Evolutionary conservation across 2,888 invertebrate genomes (phyloP).

Genomic region (Troides aeacus): DNA sequence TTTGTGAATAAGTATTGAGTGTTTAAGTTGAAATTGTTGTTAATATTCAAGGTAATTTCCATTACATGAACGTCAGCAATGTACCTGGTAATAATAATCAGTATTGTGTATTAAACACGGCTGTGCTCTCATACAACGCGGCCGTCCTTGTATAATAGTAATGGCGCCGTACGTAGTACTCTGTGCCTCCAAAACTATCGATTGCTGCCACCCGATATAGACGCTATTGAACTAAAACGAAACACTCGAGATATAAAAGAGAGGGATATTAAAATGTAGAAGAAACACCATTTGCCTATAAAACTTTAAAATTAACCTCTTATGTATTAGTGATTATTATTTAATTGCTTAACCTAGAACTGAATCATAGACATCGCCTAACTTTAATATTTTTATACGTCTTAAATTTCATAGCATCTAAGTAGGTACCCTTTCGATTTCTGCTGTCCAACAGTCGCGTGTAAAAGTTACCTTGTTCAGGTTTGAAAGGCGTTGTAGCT

Average conservation of each 20-base stretch:
- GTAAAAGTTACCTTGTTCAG: no score
- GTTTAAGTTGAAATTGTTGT: no score
- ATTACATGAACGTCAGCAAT: background rate
- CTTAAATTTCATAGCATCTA: no score
- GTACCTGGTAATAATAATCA: slow-evolving; percentile 3
- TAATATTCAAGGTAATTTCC: background rate
- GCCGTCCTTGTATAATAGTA: slow-evolving; percentile 17
- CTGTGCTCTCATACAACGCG: slow-evolving; percentile 8
- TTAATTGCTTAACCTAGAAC: no score
- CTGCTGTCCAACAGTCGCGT: no score
- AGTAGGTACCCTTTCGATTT: no score
- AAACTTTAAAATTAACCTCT: no score
- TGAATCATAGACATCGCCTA: no score
- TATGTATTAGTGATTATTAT: no score
- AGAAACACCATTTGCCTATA: slow-evolving; percentile 14
- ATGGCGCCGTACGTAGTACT: slow-evolving; percentile 11
- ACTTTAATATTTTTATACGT: no score
- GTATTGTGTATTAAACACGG: slow-evolving; percentile 6
- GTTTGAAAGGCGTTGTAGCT: no score
- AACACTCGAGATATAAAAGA: slow-evolving; percentile 26
- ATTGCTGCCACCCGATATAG: slow-evolving; percentile 29
- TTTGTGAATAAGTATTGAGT: no score
- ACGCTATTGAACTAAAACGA: slow-evolving; percentile 13
- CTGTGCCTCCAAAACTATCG: slow-evolving; percentile 25
- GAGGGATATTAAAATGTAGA: slow-evolving; percentile 17